A percentile compares a stretch with the other conserved stretches of the same genome.
phyloP scores from a whole-genome alignment of 2,797 vertebrate species.

The Alauda arvensis region DNA sequence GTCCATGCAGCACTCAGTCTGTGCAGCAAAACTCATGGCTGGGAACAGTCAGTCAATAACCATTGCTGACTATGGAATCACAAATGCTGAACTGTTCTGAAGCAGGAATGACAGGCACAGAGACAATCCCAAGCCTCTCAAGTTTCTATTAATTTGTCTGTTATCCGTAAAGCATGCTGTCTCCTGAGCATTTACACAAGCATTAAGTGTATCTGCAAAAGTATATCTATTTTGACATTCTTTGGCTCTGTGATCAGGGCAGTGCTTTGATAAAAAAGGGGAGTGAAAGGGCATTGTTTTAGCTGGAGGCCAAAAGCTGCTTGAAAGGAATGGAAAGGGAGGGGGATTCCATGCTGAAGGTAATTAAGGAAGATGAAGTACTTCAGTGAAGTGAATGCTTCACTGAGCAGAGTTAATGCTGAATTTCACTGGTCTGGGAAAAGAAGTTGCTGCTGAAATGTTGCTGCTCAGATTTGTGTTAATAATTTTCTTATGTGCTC shows the following conservation, averaged over 20 bases:
- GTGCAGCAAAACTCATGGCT: background rate
- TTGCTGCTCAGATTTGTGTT: background rate
- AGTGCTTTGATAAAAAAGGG: background rate
- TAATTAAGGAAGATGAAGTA: conserved; percentile 21
- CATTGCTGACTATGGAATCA: background rate
- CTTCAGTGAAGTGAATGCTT: conserved; percentile 16
- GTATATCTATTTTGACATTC: background rate
- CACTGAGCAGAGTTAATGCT: background rate
- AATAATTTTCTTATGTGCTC: background rate
- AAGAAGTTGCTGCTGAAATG: background rate
- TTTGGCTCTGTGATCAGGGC: background rate
- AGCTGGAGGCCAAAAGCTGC: conserved; percentile 14
- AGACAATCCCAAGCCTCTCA: background rate
- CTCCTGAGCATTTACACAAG: background rate
- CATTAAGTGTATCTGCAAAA: background rate
- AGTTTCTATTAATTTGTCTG: background rate
- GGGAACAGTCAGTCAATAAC: background rate
- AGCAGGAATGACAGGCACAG: background rate
- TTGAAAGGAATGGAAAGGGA: conserved; percentile 8
- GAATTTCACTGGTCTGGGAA: conserved; percentile 10
- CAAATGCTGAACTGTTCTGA: background rate
- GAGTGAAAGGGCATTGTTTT: background rate
- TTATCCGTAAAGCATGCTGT: background rate
- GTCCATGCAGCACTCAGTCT: background rate
- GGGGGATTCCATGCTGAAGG: background rate